Evolutionary conservation across 1,140 invertebrate genomes (phyloP).

Genomic region (Panagrolaimus sp.): DNA sequence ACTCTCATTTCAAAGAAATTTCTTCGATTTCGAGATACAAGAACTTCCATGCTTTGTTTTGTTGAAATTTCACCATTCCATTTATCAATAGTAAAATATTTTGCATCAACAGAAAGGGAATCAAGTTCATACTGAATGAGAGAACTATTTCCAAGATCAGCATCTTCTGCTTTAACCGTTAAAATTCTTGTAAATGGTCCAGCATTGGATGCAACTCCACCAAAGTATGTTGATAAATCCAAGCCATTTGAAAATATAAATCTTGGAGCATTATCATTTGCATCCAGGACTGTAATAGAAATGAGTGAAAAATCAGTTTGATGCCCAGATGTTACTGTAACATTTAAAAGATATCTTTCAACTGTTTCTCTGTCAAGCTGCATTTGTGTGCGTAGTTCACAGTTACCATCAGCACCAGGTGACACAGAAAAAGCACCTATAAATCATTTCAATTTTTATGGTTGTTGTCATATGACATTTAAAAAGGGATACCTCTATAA

Average conservation of each 20-base stretch:
- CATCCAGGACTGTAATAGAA: constrained; percentile 31
- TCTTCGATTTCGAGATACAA: constrained; percentile 28
- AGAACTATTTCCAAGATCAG: constrained; percentile 46
- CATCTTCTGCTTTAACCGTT: constrained; percentile 50
- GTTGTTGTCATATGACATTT: too few species aligned
- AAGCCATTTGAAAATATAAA: constrained; percentile 40
- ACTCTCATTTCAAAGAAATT: constrained; percentile 44
- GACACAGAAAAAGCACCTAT: constrained; percentile 25
- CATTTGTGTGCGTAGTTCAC: constrained; percentile 52
- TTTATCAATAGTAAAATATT: constrained; percentile 46
- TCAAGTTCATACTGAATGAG: constrained; percentile 50
- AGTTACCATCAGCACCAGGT: constrained; percentile 41
- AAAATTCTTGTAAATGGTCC: constrained; percentile 37
- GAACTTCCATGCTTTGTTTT: constrained; percentile 43
- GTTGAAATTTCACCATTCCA: constrained; percentile 42
- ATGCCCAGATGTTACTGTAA: constrained; percentile 45
- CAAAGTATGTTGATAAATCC: constrained; percentile 38
- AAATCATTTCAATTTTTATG: neutral
- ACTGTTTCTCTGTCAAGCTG: constrained; percentile 48
- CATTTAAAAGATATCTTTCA: constrained; percentile 49
- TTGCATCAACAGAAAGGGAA: constrained; percentile 35
- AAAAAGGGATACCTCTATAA: constrained; percentile 42
- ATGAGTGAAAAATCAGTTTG: constrained; percentile 46
- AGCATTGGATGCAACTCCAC: constrained; percentile 38
- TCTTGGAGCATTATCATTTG: constrained; percentile 38